phyloP scores from a whole-genome alignment of 2,888 invertebrate species.

The Bhutanitis thaidina region DNA sequence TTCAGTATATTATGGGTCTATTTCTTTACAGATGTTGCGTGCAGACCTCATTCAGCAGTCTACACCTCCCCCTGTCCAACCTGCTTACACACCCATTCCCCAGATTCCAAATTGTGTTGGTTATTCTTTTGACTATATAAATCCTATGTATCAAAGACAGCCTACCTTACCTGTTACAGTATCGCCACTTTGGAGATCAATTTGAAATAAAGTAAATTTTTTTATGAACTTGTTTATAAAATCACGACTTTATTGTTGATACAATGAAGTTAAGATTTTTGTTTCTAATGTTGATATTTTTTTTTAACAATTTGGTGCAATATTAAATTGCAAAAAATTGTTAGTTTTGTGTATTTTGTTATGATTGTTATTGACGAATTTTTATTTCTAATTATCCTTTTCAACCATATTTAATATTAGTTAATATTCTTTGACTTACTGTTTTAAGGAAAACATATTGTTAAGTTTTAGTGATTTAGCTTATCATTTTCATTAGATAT shows the following conservation, averaged over 20 bases:
- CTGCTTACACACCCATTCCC: conserved; percentile 40
- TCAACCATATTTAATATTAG: no score
- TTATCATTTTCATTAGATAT: no score
- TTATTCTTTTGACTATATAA: conserved; percentile 46
- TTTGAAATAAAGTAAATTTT: no score
- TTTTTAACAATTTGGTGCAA: conserved; percentile 26
- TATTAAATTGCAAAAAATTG: conserved; percentile 28
- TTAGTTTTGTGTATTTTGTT: no score
- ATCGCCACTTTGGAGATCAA: conserved; percentile 45
- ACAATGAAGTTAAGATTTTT: conserved; percentile 29
- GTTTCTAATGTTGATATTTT: conserved; percentile 3
- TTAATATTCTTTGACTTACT: no score
- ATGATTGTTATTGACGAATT: no score
- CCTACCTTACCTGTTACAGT: no score
- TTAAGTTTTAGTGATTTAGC: no score
- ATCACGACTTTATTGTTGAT: conserved; percentile 28
- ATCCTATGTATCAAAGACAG: conserved; percentile 37
- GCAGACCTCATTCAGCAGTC: conserved; percentile 45
- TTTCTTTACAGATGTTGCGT: conserved; percentile 44
- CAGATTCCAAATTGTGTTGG: conserved; percentile 40
- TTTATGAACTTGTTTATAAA: neutral
- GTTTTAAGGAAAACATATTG: no score
- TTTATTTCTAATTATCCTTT: no score
- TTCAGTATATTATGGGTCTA: no score
- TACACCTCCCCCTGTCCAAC: conserved; percentile 32